These are phyloP conservation scores for Taenaris catops DNA, from an alignment of 2,888 invertebrate species.

Conservation along the genomic window DNA sequence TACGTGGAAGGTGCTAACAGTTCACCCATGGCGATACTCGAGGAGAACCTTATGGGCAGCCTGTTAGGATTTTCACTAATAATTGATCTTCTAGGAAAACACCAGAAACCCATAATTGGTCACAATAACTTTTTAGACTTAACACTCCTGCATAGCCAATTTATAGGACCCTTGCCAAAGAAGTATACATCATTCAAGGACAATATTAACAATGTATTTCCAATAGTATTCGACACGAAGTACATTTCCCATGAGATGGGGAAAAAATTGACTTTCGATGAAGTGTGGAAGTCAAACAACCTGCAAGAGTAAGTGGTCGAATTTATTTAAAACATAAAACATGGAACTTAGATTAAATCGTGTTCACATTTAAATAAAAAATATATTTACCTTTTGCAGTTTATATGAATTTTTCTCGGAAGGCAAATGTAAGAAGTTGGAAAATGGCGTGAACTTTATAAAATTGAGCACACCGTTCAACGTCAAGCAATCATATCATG, in stretches of 20 bases:
- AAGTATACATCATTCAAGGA: conserved; percentile 83
- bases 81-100: conserved; percentile 77
- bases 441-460: conserved; percentile 45
- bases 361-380: too few species aligned
- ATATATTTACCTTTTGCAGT: too few species aligned
- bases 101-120: conserved; percentile 86
- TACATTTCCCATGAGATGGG: conserved; percentile 80
- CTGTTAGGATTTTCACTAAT: conserved; percentile 84
- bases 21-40: conserved; percentile 52
- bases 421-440: conserved; percentile 53
- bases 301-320: conserved; percentile 69
- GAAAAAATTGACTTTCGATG: conserved; percentile 56
- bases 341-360: too few species aligned
- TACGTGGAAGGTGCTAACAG: conserved; percentile 54
- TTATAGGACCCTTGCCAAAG: conserved; percentile 84
- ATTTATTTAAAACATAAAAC: too few species aligned
- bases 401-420: conserved; percentile 81
- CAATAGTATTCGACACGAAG: conserved; percentile 87
- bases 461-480: conserved; percentile 47
- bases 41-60: conserved; percentile 68
- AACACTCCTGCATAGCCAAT: conserved; percentile 85
- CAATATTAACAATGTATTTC: conserved; percentile 81
- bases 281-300: conserved; percentile 72
- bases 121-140: conserved; percentile 88
- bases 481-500: conserved; percentile 76